Base-by-base conservation (phyloP, 2,113 vertebrate species). In the Cololabis saira region DNA sequence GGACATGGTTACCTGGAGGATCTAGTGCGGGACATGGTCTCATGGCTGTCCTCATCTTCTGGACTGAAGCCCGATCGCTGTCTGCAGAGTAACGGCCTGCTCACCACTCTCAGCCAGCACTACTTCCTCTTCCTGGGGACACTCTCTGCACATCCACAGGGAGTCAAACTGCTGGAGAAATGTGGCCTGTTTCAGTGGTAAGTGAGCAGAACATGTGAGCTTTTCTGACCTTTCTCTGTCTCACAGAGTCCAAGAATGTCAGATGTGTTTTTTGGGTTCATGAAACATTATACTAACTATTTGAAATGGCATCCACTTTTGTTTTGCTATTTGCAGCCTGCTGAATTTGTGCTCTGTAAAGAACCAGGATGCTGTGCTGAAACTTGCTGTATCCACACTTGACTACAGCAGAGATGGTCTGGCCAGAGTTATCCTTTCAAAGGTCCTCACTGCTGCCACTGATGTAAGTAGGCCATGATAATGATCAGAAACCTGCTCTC, bases 131-230 rank as follows among this genome's bases (percentile, higher is more conserved):
- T 98, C 91, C 94, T 98, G 78, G 96, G 97, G 83, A 95, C 97
- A 5, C 95, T 99, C n/a, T 99, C 97, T 67, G 95, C 96, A 67
- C 94, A 99, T 75, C 95, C 95, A 24, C 94, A 96, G 65, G 97
- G 97, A 69, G 96, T 98, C 74, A 99, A 98, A 93, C 95, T 98
- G 93, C 92, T 98, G 74, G 97, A 99, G 94, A 99, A 99, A 92
- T 98, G 97, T 88, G 95, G 95, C 61, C 95, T 98, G 80, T 99
- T 99, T 93, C 97, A 98, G 68, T 97, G 96, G 97, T 98, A 77
- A 94, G 95, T 88, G 17, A 58, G 17, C 1, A 55, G 17, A 47
- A 12, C 12, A 19, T 37, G 6, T 44, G 22, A 47, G 44, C n/a
- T 59, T 64, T 49, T 52, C 17, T 21, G 22, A 45, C 21, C 33